Base-by-base conservation (phyloP, 2,888 invertebrate genomes). In the Dugesia japonica region DNA sequence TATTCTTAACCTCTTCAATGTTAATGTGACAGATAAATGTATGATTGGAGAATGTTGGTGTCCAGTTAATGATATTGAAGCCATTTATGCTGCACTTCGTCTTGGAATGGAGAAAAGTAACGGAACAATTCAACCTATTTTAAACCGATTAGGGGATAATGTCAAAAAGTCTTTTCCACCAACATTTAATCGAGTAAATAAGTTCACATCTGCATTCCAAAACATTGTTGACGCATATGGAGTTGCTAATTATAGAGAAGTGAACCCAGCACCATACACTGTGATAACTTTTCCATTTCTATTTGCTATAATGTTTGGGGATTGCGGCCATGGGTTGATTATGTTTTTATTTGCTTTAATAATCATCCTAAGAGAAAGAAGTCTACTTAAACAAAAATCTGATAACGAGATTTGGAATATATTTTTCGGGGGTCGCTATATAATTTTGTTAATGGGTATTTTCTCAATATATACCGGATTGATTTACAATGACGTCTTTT, bases 21-120 rank as follows among this genome's bases (percentile, higher is more conserved):
- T 98, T 88, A 97, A 98, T 85, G 97, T 98, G n/a, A 98, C 97
- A 0, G 94, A 97, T 86, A 98, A 98, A 86, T 97, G 97, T 86
- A 88, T 98, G 81, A 97, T 98, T 82, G 97, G 97, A 15, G 98
- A 98, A 86, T 95, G 95, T 85, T 99, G 92, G 98, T 94, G 92
- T 83, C 95, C 92, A 1, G 89, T 91, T 1, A 86, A 90, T 75
- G 94, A 95, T 82, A 86, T 94, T 82, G 94, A 97, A 85, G 91
- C 92, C 26, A 95, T 99, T 78, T 95, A 95, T 83, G 87, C 94
- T 82, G 94, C 97, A 0, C 86, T 99, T 74, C 88, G 94, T 78
- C 88, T 94, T 71, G 98, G 97, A 83, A 97, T 95, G 76, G 93
- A 92, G 84, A 87, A 88, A 77, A 20, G 56, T 17, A 73, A 78